phyloP scores from a whole-genome alignment of 2,888 invertebrate species.

The Sphecodes monilicornis region DNA sequence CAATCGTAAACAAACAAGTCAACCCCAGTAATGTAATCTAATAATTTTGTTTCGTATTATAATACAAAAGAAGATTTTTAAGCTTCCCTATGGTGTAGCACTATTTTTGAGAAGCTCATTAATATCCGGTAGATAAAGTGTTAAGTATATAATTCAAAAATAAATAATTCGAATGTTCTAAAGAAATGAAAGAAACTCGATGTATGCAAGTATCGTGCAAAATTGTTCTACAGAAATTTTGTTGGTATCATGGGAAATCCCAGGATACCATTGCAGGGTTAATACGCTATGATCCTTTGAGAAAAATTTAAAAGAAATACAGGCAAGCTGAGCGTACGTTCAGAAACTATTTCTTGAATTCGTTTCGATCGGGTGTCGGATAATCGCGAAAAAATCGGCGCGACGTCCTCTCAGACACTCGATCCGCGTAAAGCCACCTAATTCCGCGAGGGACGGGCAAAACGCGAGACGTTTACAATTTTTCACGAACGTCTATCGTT shows the following conservation, averaged over 20 bases:
- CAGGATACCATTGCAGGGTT: too few species aligned
- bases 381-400: conserved; percentile 12
- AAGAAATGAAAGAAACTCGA: neutral
- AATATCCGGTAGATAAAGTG: too few species aligned
- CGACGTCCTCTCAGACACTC: conserved; percentile 19
- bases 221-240: neutral
- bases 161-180: neutral
- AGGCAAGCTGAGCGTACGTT: too few species aligned
- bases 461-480: conserved; percentile 49
- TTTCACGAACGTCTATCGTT: conserved; percentile 48
- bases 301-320: neutral
- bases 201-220: neutral
- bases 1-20: too few species aligned
- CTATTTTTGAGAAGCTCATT: too few species aligned
- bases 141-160: neutral
- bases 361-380: neutral
- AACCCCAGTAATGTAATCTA: too few species aligned
- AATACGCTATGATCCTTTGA: too few species aligned
- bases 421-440: conserved; percentile 45
- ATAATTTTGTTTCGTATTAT: too few species aligned
- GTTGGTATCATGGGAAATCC: neutral
- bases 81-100: too few species aligned
- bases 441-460: conserved; percentile 28
- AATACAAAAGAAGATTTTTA: too few species aligned
- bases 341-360: neutral